Base-by-base conservation (phyloP, 2,113 vertebrate genomes). In the Origma solitaria region DNA sequence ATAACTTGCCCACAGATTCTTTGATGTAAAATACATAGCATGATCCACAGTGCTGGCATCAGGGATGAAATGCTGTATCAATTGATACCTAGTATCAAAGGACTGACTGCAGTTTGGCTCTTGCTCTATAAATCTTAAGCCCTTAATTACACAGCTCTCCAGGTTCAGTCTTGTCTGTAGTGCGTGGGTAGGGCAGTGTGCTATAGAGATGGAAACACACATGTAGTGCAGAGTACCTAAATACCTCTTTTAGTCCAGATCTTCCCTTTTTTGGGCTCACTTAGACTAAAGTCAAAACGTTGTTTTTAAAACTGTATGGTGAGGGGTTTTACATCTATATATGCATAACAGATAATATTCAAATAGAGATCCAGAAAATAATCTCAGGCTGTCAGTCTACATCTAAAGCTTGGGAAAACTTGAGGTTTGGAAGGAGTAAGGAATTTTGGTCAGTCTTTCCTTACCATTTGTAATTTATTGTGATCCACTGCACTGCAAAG, bases 311-410 rank as follows among this genome's bases (percentile, higher is more conserved):
- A 85, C 13, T 27, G 18, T 42, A 10, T 49, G 9, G 20, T 56
- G 8, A 28, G 3, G 4, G 2, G 0, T 20, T 58, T 38, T 81
- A 53, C 54, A 5, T 44, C 35, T 9, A 3, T 25, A 7, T 14
- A 21, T 51, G 9, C 23, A 19, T 23, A 82, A 42, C 16, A 47
- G 35, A 13, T 49, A 56, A 38, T 76, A 60, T 60, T 64, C 73
- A 37, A 84, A 73, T 51, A 68, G 27, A 81, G 35, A 50, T 12
- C 6, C 23, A 56, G 21, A 51, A 83, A 60, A 73, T 47, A 20
- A 47, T 85, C 53, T 82, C 44, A 85, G 38, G 23, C 23, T 68
- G 33, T 73, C 50, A 49, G 1, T 71, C 44, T 51, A 15, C 7
- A 5, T 18, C 23, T 79, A 23, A 49, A 49, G 22, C 22, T n/a